A percentile compares a stretch with the other conserved stretches of the same genome.
Evolutionary conservation across 2,888 invertebrate species (phyloP).

Genomic region (Papilio demoleus): DNA sequence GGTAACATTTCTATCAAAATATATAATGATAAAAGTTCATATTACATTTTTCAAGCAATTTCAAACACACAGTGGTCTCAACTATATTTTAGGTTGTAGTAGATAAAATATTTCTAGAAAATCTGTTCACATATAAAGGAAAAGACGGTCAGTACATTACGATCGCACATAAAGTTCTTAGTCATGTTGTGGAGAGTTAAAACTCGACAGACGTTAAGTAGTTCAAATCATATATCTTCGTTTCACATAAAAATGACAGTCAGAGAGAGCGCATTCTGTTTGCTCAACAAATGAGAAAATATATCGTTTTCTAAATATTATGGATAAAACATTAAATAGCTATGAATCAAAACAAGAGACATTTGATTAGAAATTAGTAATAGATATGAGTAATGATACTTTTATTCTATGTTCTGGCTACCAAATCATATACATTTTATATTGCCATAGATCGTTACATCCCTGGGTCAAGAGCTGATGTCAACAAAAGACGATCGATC

Average conservation of each 20-base stretch:
- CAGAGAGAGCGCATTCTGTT: conserved; percentile 20
- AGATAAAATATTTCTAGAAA: neutral
- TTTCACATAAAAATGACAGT: conserved; percentile 22
- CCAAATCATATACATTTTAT: neutral
- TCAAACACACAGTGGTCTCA: too few species aligned
- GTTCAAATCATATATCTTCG: neutral
- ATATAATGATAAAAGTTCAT: too few species aligned
- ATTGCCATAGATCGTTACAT: neutral
- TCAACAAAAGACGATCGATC: conserved; percentile 16
- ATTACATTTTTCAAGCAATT: too few species aligned
- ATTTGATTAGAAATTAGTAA: neutral
- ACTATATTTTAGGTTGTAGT: neutral
- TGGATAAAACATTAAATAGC: neutral
- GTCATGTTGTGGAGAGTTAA: conserved; percentile 18
- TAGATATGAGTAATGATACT: too few species aligned
- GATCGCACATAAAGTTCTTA: conserved; percentile 1
- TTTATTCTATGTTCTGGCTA: too few species aligned
- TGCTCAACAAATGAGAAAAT: conserved; percentile 22
- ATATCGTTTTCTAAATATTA: neutral
- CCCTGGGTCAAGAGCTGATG: neutral
- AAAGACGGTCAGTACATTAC: conserved; percentile 8
- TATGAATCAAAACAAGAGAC: neutral
- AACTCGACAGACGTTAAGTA: neutral
- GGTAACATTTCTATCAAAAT: too few species aligned
- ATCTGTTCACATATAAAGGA: neutral